These are phyloP conservation scores for Sparidentex hasta DNA, from an alignment of 2,797 vertebrate genomes.

Conservation along the genomic window DNA sequence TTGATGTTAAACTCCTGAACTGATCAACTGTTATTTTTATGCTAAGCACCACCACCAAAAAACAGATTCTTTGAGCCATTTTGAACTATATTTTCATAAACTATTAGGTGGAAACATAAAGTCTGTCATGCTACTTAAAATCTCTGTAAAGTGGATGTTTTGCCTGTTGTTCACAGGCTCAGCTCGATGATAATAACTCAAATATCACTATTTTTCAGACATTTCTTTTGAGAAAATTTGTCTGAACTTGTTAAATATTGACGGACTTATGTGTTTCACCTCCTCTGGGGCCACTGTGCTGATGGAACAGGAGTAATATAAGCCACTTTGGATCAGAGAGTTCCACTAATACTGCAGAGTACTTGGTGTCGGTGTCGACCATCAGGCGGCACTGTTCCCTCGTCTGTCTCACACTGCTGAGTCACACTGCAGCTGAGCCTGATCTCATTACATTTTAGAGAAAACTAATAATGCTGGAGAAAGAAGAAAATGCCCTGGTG, in stretches of 20 bases:
- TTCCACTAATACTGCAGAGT: neutral
- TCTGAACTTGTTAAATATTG: neutral
- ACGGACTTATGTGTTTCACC: neutral
- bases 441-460: neutral
- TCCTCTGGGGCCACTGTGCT: neutral
- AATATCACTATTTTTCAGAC: neutral
- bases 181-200: neutral
- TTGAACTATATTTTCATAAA: neutral
- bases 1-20: neutral
- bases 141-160: neutral
- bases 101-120: neutral
- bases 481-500: neutral
- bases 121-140: neutral
- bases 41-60: neutral
- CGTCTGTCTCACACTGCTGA: conserved; percentile 64
- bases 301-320: neutral
- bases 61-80: neutral
- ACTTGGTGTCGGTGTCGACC: neutral
- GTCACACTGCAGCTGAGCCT: conserved; percentile 76
- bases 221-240: neutral
- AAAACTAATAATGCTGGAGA: neutral
- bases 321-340: neutral
- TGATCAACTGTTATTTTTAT: neutral
- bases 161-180: neutral
- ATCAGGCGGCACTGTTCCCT: conserved; percentile 52